Base-by-base conservation (phyloP, 2,797 vertebrate species). In the Vireo griseus region DNA sequence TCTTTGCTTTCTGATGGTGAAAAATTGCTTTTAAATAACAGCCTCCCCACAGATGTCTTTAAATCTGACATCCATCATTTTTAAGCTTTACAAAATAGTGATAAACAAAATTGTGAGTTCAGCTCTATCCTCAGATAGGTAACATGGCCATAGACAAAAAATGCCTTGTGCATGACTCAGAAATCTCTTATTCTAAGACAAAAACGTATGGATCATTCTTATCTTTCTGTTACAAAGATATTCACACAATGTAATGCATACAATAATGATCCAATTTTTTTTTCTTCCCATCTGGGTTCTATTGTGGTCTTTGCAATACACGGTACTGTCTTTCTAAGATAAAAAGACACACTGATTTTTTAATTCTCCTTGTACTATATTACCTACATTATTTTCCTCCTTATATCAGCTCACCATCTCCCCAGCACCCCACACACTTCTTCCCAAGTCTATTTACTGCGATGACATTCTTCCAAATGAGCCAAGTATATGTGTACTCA, bases 21-120 rank as follows among this genome's bases (percentile, higher is more conserved):
- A 92, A 71, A 91, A 78, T 31, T 90, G 33, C 58, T 93, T 90
- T 95, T 82, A 93, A 94, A 76, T 81, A 87, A 61, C 22, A 58
- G 66, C 67, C 92, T 82, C 40, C 8, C 17, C 0, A 6, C 28
- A 75, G 42, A 88, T 68, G 82, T 69, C 75, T 94, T 90, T 40
- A 93, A 91, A 94, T 48, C 33, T 92, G 75, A 87, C 68, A 90
- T 91, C 66, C 62, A 54, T 92, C 6, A 65, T 68, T 93, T 80
- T 83, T 26, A 80, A 89, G 42, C 74, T 58, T 86, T 89, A 88
- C 15, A 80, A 92, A 35, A 83, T 28, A 88, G 31, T 31, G 42
- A 77, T 58, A 92, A 93, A 80, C n/a, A 4, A 83, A 90, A 93
- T 65, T 87, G 39, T 62, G 58, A 71, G 78, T 82, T 95, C 72